Base-by-base conservation (phyloP, 2,888 invertebrate genomes). In the Rhopalosiphum nymphaeae region DNA sequence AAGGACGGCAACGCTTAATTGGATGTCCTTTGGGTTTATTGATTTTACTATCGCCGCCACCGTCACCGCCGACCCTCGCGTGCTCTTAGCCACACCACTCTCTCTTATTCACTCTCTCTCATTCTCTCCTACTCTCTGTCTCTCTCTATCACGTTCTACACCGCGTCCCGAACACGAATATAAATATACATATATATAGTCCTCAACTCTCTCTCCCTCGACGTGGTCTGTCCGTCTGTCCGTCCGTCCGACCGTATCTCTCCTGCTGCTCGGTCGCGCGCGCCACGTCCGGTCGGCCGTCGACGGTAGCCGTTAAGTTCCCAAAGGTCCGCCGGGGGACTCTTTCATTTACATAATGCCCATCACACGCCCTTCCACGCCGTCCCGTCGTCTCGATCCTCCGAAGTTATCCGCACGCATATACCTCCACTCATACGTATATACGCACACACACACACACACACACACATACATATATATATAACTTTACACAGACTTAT, bases 281-380 rank as follows among this genome's bases (percentile, higher is more conserved):
- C 67, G 87, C 87, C 87, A 36, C 92, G 87, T 92, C 92, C 93
- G 93, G 93, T 93, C 93, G 93, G 84, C 89, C 92, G 91, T 91
- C n/a, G 89, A 84, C 89, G 89, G 93, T 67, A 57, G 93, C 93
- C 93, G 93, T 93, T 93, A 93, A 93, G 93, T 93, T 93, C 85
- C 93, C 93, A 90, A 61, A 93, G 93, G 93, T 93, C 93, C 92
- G 87, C 87, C 94, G 94, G 86, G 94, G 86, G 94, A 94, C 90
- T 94, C 94, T 94, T 94, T 95, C 95, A 95, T 95, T 95, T 95
- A 92, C 95, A 95, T 95, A 95, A 95, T 95, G 95, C 94, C 93
- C 92, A 91, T 92, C 89, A 91, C 53, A 93, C 78, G 36, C 94
- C 94, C 93, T 93, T 91, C 88, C 84, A 53, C 91, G 25, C 89